Base-by-base conservation (phyloP, 2,113 vertebrate species). In the Delphinapterus leucas region DNA sequence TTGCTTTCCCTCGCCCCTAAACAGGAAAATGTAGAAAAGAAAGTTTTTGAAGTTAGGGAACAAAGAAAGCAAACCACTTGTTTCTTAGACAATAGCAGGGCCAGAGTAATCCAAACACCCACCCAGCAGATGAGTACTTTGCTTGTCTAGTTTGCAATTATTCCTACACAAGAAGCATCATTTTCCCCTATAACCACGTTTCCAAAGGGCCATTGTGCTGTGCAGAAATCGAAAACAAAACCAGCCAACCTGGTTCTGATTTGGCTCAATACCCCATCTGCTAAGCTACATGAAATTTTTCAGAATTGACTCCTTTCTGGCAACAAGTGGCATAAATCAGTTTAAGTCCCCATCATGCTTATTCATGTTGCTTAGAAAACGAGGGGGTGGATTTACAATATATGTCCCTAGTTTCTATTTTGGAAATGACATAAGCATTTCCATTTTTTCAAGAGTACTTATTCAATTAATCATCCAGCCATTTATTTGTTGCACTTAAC, bases 281-380 rank as follows among this genome's bases (percentile, higher is more conserved):
- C 97, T 92, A 94, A 97, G 60, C 90, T 81, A 96, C 90, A 96
- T 6, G 95, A 97, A 96, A 97, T 70, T n/a, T 94, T 93, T 96
- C 84, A 96, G 96, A 97, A 98, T 71, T 71, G 93, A 92, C 84
- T 96, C 38, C 76, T 87, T 92, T 70, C 76, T 70, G 97, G 98
- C 99, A 98, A 99, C 98, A 99, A 98, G 99, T 99, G 98, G 97
- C 15, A 96, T 49, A 95, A 95, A 76, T 85, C 90, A 36, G 95
- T 95, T 84, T 83, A 70, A 96, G 36, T 38, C 9, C 95, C 87
- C 85, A 49, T 10, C 17, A 77, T 58, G 65, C 70, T 89, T 91
- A 93, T 93, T 94, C 90, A 93, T 38, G 84, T 67, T 94, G 87
- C 90, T 93, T 76, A 88, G 77, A 47, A 87, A 80, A 41, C 68